Evolutionary conservation across 1,140 invertebrate species (phyloP), one percentile per base, ranked within the genome.

Genomic region (Pantala flavescens): DNA sequence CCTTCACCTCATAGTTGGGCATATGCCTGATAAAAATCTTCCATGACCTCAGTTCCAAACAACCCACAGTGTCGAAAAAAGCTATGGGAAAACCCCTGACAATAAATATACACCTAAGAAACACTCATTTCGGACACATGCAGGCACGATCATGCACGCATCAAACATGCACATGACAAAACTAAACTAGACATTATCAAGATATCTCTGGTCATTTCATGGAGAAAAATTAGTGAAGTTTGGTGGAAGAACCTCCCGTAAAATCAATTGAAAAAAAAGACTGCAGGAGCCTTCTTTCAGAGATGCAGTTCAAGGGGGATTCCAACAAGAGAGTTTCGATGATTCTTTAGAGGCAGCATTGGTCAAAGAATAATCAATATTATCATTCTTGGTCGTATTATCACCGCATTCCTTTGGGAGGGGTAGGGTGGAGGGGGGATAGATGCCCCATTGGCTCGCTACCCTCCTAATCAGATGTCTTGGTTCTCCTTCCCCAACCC

Each of bases 51-150:
- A 5, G 28, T 36, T 36, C 28, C 28, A 36, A 36, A 36, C 28
- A 36, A 36, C 28, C 28, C 28, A 36, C 28, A 36, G 28, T 36
- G 28, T 36, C 36, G 23, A 42, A 72, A 72, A 42, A 19, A 42
- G 23, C 36, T 72, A 28, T 19, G 23, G 71, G 23, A 42, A 72
- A 28, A 28, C 16, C 71, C 23, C 71, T 21, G 71, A 42, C 23
- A 72, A 72, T 36, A 74, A 74, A n/a, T 43, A 43, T 16, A 49
- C 73, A 28, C 19, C 71, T 24, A 28, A 19, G 19, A 28, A 23
- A 28, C 36, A 42, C 23, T 16, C 75, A 75, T 72, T 75, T 74
- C 75, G 76, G 77, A 75, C 76, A 74, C 70, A 74, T 55, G 73
- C 36, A 72, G 73, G 71, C 72, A 63, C 76, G 24, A 36, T 36